phyloP scores from a whole-genome alignment of 2,113 vertebrate species.

The Sciurus niger region DNA sequence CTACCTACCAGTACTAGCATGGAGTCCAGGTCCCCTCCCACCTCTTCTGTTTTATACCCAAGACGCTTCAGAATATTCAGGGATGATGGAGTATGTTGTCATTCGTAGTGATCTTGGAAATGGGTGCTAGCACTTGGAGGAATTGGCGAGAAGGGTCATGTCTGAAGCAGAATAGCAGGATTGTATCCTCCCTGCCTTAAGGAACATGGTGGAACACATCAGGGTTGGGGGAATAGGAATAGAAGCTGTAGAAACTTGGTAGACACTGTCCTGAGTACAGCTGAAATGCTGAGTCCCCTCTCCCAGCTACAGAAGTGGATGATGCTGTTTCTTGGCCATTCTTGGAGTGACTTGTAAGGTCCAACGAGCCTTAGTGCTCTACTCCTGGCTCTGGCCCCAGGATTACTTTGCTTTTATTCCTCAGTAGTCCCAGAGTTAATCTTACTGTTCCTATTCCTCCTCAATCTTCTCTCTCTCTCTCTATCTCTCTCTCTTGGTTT shows the following conservation, averaged over 20 bases:
- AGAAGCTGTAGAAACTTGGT: neutral
- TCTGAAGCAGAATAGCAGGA: neutral
- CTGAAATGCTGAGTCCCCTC: neutral
- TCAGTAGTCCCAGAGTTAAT: neutral
- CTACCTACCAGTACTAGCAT: neutral
- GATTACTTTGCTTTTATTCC: too few relatives aligned
- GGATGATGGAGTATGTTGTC: too few relatives aligned
- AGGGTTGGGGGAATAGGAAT: fast-evolving
- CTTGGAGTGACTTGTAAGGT: neutral
- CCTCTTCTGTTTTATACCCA: neutral
- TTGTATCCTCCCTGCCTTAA: neutral
- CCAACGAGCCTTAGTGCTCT: neutral
- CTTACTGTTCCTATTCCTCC: neutral
- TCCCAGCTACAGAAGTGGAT: fast-evolving
- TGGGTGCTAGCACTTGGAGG: neutral
- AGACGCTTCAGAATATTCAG: neutral
- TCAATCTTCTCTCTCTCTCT: neutral
- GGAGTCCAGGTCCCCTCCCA: too few relatives aligned
- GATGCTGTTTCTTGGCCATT: neutral
- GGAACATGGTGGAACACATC: neutral
- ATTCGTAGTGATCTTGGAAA: neutral
- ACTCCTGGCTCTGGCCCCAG: too few relatives aligned
- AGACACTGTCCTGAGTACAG: neutral
- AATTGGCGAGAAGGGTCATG: neutral
- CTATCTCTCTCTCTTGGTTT: neutral